These are phyloP conservation scores for Blastobasis adustella DNA, from an alignment of 2,888 invertebrate genomes.

Conservation along the genomic window DNA sequence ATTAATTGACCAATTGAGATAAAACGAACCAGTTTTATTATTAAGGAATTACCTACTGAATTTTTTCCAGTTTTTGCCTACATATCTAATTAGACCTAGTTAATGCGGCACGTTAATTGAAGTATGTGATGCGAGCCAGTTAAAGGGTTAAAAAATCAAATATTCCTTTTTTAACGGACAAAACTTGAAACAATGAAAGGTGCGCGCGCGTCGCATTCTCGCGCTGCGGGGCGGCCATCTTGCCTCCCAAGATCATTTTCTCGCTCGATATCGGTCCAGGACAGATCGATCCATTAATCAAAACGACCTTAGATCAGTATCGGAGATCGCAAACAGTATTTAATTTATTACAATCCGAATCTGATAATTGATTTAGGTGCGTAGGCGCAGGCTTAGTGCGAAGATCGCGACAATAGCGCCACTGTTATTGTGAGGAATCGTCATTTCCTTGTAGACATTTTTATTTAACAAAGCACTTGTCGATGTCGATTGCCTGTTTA, in stretches of 20 bases:
- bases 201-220: constrained; percentile 32
- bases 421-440: constrained; percentile 33
- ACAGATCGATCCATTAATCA: constrained; percentile 65
- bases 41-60: too few species aligned
- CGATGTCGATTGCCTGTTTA: too few species aligned
- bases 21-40: too few species aligned
- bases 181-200: too few species aligned
- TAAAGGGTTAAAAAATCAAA: too few species aligned
- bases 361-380: constrained; percentile 62
- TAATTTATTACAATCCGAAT: constrained; percentile 57
- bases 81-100: too few species aligned
- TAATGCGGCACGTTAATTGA: too few species aligned
- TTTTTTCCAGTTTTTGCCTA: too few species aligned
- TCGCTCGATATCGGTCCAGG: constrained; percentile 18
- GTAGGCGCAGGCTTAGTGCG: constrained; percentile 59
- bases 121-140: too few species aligned
- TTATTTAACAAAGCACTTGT: too few species aligned
- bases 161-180: too few species aligned
- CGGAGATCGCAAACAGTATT: constrained; percentile 62
- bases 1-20: too few species aligned
- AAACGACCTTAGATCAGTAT: constrained; percentile 57
- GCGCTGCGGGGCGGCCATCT: constrained; percentile 65
- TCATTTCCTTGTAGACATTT: constrained; percentile 24
- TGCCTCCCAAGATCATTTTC: constrained; percentile 44
- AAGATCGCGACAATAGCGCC: constrained; percentile 59